Evolutionary conservation across 2,797 vertebrate genomes (phyloP).

Genomic region (Mormyrops boulengeri): DNA sequence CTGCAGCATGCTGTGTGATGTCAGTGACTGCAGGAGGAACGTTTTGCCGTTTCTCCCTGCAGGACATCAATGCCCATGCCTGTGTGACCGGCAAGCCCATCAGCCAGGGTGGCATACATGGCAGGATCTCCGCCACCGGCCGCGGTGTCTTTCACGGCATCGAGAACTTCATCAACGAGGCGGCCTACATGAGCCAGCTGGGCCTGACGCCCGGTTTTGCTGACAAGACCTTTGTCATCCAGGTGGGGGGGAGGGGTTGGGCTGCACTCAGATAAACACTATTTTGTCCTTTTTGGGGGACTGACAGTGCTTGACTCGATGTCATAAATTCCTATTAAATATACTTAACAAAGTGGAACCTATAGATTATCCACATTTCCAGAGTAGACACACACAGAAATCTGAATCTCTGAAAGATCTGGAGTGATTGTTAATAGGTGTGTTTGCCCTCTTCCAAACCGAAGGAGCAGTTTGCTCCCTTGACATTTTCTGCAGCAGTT

Average conservation of each 20-base stretch:
- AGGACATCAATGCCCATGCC: slow-evolving; percentile 93
- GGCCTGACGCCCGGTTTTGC: slow-evolving; percentile 86
- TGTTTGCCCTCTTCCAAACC: neutral
- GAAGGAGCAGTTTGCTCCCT: neutral
- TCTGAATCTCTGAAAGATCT: neutral
- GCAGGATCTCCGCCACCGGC: slow-evolving; percentile 87
- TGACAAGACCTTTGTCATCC: slow-evolving; percentile 90
- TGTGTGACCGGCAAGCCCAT: slow-evolving; percentile 95
- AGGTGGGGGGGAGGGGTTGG: slow-evolving; percentile 60
- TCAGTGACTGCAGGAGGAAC: neutral
- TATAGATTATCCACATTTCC: neutral
- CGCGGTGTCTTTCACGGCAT: slow-evolving; percentile 93
- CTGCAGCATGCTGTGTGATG: neutral
- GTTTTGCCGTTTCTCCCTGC: slow-evolving; percentile 17
- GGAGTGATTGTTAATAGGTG: neutral
- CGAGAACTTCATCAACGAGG: slow-evolving; percentile 94
- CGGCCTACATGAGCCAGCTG: slow-evolving; percentile 86
- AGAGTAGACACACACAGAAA: neutral
- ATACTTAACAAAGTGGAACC: neutral
- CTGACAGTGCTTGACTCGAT: neutral
- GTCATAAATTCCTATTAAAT: neutral
- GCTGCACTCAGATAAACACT: neutral
- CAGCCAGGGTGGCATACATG: slow-evolving; percentile 93
- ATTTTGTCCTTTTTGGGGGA: neutral
- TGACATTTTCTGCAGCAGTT: neutral